Base-by-base conservation (phyloP, 2,113 vertebrate species). In the Solenodon paradoxus region DNA sequence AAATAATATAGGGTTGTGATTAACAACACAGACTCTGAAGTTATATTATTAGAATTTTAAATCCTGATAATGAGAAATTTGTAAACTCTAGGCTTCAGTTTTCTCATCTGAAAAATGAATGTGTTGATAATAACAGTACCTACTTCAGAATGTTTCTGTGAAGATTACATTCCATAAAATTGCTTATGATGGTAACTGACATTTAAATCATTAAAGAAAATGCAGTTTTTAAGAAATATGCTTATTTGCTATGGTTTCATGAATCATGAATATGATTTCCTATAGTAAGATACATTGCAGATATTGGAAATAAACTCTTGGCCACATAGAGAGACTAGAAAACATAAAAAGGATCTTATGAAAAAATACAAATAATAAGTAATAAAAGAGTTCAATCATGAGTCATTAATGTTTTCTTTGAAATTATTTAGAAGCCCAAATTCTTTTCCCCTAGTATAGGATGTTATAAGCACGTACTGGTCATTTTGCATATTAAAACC, bases 401-500 rank as follows among this genome's bases (percentile, higher is more conserved):
- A 84, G 94, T 47, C 17, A 74, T 47, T 66, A 72, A 15, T 61
- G 3, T 78, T 88, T 11, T 86, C 45, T 45, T 22, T 87, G 45
- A 95, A 86, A 53, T 9, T 57, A 19, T 79, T 82, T 38, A 75
- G 81, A 96, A 96, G 0, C 9, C 53, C 40, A 87, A 83, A 71
- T 1, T 68, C 22, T 88, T 92, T 71, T 4, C 17, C 22, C 17
- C 9, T 74, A 24, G 69, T 93, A 42, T 51, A 92, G 49, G 82
- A 93, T 47, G 1, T 12, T 7, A 13, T 1, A n/a, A 97, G 66
- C 51, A 45, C 61, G 97, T 82, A n/a, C 72, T 96, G 75, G 75
- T 66, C 94, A 16, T 75, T 97, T 96, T 97, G 61, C 94, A 97
- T 97, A 96, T 95, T 68, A 55, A 97, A 96, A 98, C 95, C 86